Conservation (phyloP, 2,113 vertebrate genomes). For the Etheostoma spectabile region DNA sequence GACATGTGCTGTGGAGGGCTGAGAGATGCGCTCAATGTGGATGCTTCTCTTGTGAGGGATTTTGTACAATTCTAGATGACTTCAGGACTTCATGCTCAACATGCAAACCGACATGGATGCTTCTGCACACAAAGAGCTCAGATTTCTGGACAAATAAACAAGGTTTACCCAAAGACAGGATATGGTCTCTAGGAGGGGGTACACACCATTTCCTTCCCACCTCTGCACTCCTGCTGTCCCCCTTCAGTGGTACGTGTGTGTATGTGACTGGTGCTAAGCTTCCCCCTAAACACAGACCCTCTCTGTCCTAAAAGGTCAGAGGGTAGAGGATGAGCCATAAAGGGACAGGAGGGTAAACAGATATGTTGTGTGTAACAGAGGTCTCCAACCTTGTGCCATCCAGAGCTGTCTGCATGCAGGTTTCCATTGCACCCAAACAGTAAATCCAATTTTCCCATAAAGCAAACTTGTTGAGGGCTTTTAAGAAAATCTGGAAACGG, state of each 20-base stretch:
- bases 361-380: slow-evolving; percentile 38
- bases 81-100: not conserved
- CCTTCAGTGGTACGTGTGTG: slow-evolving; percentile 54
- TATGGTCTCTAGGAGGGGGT: slow-evolving; percentile 70
- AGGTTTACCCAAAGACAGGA: slow-evolving; percentile 76
- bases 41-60: slow-evolving; percentile 23
- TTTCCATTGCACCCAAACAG: not conserved
- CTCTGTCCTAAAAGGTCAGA: slow-evolving; percentile 72
- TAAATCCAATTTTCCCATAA: no score
- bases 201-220: slow-evolving; percentile 76
- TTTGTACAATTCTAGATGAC: not conserved
- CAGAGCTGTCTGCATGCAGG: not conserved
- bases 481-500: not conserved
- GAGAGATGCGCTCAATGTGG: slow-evolving; percentile 28
- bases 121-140: slow-evolving; percentile 34
- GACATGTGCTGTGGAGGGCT: slow-evolving; percentile 57
- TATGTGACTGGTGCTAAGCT: slow-evolving; percentile 55
- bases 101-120: not conserved
- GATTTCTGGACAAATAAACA: slow-evolving; percentile 72
- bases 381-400: slow-evolving; percentile 34
- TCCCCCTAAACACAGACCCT: slow-evolving; percentile 68
- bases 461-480: no score
- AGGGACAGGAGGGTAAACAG: slow-evolving; percentile 65
- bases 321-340: slow-evolving; percentile 73
- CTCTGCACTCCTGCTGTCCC: slow-evolving; percentile 67